These are phyloP conservation scores for Petrocephalus microphthalmus DNA, from an alignment of 2,113 vertebrate species.

Conservation along the genomic window DNA sequence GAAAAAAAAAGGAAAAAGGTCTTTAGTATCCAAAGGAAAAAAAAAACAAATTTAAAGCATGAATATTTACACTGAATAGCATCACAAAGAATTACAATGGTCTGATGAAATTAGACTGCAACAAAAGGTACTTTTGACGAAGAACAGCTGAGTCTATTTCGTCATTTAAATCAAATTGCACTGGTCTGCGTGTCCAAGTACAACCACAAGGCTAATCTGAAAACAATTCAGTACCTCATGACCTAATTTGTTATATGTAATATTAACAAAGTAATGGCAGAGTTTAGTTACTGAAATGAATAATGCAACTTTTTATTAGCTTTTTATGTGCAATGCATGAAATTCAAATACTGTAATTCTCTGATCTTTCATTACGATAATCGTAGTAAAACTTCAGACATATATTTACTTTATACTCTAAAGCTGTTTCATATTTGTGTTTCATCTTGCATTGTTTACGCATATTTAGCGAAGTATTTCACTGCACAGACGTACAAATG, in stretches of 20 bases:
- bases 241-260: background rate
- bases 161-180: background rate
- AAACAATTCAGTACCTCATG: background rate
- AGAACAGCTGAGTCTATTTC: background rate
- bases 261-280: background rate
- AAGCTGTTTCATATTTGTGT: background rate
- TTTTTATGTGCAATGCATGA: background rate
- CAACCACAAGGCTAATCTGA: background rate
- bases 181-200: background rate
- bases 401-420: background rate
- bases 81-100: background rate
- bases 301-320: background rate
- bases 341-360: background rate
- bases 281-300: background rate
- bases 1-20: background rate
- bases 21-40: background rate
- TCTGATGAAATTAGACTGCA: background rate
- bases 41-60: background rate
- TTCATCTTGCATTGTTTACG: background rate
- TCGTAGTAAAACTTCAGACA: background rate
- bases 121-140: background rate
- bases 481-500: background rate
- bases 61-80: background rate
- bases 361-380: background rate
- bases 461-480: background rate